A percentile compares a stretch with the other conserved stretches of the same genome.
These are phyloP conservation scores for Stichopus horrens DNA, from an alignment of 53 echinoderm and acorn worm genomes.

Conservation along the genomic window DNA sequence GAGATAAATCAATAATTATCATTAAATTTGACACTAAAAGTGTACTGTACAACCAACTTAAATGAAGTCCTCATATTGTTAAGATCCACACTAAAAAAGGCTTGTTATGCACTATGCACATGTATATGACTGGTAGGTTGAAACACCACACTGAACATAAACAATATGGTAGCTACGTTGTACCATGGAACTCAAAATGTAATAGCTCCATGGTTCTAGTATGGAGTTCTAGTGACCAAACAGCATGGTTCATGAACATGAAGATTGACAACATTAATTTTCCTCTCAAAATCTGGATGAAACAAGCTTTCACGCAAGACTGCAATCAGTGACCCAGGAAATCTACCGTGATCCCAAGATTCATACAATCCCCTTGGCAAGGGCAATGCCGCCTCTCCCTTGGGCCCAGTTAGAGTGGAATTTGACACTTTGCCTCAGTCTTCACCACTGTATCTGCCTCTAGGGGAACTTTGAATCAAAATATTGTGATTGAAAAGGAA, in stretches of 20 bases:
- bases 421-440: neutral
- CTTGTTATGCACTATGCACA: too few species aligned
- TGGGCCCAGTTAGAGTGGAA: constrained; percentile 32
- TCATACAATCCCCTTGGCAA: neutral
- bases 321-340: constrained; percentile 12
- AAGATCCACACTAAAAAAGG: too few species aligned
- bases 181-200: too few species aligned
- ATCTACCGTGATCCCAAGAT: constrained; percentile 6
- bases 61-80: too few species aligned
- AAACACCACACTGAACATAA: too few species aligned
- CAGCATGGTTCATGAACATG: neutral
- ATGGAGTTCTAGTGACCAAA: too few species aligned
- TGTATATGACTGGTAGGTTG: too few species aligned
- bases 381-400: constrained; percentile 2
- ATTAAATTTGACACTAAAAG: too few species aligned
- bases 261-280: neutral
- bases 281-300: neutral
- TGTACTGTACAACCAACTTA: too few species aligned
- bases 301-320: neutral
- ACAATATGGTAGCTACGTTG: too few species aligned
- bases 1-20: too few species aligned
- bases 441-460: neutral
- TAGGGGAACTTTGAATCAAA: constrained; percentile 13
- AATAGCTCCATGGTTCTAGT: too few species aligned
- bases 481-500: constrained; percentile 1